phyloP scores from a whole-genome alignment of 2,113 vertebrate genomes.

The Apodemus speciosus region DNA sequence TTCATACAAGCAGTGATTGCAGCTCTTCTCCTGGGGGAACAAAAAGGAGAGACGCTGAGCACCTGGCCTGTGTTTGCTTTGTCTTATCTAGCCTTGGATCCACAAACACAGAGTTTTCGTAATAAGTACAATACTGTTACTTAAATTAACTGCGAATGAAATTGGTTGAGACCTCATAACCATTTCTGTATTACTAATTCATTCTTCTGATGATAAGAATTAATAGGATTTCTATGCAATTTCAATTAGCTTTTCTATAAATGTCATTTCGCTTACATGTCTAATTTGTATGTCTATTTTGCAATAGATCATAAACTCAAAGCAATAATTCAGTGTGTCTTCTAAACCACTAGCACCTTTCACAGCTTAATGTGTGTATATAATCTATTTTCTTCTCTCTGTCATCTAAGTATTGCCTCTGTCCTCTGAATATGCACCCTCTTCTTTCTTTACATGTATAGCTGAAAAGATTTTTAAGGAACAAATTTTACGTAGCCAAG shows the following conservation, averaged over 20 bases:
- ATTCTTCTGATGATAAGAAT: constrained; percentile 44
- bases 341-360: not conserved
- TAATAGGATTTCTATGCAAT: constrained; percentile 45
- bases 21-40: not conserved
- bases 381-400: not conserved
- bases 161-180: constrained; percentile 47
- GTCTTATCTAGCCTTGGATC: not conserved
- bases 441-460: not conserved
- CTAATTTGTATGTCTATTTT: constrained; percentile 50
- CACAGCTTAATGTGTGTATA: not conserved
- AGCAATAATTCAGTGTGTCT: not conserved
- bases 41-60: not conserved
- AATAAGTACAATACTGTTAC: constrained; percentile 42
- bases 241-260: constrained; percentile 52
- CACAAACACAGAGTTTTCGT: constrained; percentile 47
- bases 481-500: not conserved
- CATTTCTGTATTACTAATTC: constrained; percentile 60
- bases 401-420: not conserved
- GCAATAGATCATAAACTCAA: constrained; percentile 37
- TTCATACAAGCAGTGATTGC: not conserved
- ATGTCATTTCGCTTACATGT: constrained; percentile 19
- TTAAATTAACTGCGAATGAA: constrained; percentile 59
- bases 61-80: constrained; percentile 3
- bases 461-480: not conserved
- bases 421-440: not conserved